phyloP scores from a whole-genome alignment of 2,888 invertebrate species.

The Pollenia amentaria region DNA sequence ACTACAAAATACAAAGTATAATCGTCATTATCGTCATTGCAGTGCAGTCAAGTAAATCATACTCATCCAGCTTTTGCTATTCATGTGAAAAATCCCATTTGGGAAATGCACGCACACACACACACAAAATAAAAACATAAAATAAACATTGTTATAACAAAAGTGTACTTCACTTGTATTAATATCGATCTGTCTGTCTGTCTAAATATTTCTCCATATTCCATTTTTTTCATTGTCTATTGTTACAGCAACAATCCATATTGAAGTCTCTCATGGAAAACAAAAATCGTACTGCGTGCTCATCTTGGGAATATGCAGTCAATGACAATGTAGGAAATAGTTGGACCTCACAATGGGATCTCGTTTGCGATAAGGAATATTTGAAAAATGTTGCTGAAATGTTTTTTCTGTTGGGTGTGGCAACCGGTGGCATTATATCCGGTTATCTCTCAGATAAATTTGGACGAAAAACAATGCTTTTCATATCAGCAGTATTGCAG shows the following conservation, averaged over 20 bases:
- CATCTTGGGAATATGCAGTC: constrained; percentile 87
- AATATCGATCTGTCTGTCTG: not conserved
- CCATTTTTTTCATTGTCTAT: constrained; percentile 26
- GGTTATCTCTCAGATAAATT: constrained; percentile 92
- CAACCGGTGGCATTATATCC: constrained; percentile 91
- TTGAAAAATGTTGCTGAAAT: constrained; percentile 91
- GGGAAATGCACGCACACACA: constrained; percentile 5
- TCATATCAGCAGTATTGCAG: constrained; percentile 89
- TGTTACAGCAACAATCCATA: constrained; percentile 64
- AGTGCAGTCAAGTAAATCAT: constrained; percentile 35
- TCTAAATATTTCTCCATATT: not conserved
- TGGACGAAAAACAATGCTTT: constrained; percentile 91
- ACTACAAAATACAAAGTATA: not conserved
- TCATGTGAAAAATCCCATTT: constrained; percentile 67
- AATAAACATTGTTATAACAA: constrained; percentile 15
- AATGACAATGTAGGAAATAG: constrained; percentile 86
- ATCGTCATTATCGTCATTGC: constrained; percentile 18
- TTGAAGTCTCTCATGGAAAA: constrained; percentile 63
- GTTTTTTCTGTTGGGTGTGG: constrained; percentile 91
- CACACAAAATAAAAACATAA: not conserved
- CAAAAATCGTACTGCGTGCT: constrained; percentile 85
- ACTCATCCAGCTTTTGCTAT: constrained; percentile 18
- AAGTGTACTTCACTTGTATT: not conserved
- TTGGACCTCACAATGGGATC: constrained; percentile 90
- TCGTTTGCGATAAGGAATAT: constrained; percentile 90